Base-by-base conservation (phyloP, 2,797 vertebrate genomes). In the Rousettus madagascariensis region DNA sequence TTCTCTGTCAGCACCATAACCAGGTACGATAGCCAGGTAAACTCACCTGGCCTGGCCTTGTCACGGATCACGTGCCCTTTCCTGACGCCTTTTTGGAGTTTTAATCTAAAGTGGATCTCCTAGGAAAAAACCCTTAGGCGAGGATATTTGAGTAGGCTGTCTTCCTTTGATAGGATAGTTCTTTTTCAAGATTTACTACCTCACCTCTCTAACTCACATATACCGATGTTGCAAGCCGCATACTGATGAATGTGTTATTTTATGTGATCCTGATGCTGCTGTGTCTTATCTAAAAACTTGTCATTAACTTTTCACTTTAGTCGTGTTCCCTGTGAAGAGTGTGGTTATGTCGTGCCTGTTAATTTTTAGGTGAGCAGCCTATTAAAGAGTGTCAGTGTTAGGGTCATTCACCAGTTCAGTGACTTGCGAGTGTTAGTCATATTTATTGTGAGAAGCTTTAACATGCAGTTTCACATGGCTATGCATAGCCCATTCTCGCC, bases 1-100 rank as follows among this genome's bases (percentile, higher is more conserved):
- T 99, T 99, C 96, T 99, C 99, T 0, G 99, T 99, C 96, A 99
- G 99, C 98, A 99, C 99, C 13, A 99, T 99, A 95, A 99, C 99
- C 97, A 99, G 99, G 99, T 99, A 49, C 4, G 49, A 49, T 16
- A 49, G 15, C 4, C 49, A 49, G 49, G 15, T 16, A 49, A 49
- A 49, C 49, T 16, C 16, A 16, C 49, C 49, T 5, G 15, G 49
- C 83, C 26, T 55, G 26, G 9, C 15, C 0, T 36, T 26, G 26
- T 49, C 5, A 0, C 20, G 28, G 53, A 72, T 16, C 3, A 12
- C 3, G 19, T 12, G 6, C 4, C 22, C 36, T 53, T 24, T 28
- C n/a, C 30, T 55, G 0, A 13, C 1, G 10, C 46, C 24, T 79
- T 9, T 33, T 33, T 13, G 22, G 30, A 26, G 17, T 11, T 6